These are phyloP conservation scores for Philypnodon macrostomus DNA, from an alignment of 2,797 vertebrate species.

Conservation along the genomic window DNA sequence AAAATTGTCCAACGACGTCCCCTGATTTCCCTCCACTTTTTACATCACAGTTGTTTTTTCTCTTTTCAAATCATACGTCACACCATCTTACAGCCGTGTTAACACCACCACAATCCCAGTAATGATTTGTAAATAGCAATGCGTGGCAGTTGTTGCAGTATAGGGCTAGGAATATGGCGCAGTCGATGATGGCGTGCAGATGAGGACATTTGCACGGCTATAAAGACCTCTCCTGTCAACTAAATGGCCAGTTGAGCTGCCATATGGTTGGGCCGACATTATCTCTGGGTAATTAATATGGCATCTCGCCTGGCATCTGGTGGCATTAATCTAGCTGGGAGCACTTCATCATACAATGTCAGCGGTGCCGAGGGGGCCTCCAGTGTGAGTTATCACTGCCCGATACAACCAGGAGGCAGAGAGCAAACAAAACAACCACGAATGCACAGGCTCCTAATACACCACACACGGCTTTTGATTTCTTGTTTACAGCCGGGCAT, in stretches of 20 bases:
- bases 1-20: no score
- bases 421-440: slow-evolving; percentile 32
- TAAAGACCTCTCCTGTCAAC: slow-evolving; percentile 79
- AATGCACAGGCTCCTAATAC: slow-evolving; percentile 11
- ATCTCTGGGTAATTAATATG: slow-evolving; percentile 83
- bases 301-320: slow-evolving; percentile 83
- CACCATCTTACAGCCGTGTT: background rate
- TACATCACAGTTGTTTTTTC: background rate
- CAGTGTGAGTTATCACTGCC: slow-evolving; percentile 72
- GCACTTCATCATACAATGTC: slow-evolving; percentile 69
- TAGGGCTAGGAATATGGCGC: slow-evolving; percentile 27
- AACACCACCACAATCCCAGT: slow-evolving; percentile 7
- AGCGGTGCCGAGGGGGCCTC: slow-evolving; percentile 58
- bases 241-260: slow-evolving; percentile 81
- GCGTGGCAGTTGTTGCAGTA: slow-evolving; percentile 40
- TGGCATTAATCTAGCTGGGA: slow-evolving; percentile 79
- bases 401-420: slow-evolving; percentile 48
- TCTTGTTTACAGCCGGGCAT: slow-evolving; percentile 13
- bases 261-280: slow-evolving; percentile 82
- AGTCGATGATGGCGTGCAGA: slow-evolving; percentile 34
- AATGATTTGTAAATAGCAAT: slow-evolving; percentile 21
- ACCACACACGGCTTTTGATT: slow-evolving; percentile 25
- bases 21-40: no score
- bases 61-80: background rate
- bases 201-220: slow-evolving; percentile 61